Evolutionary conservation across 2,888 invertebrate species (phyloP).

Genomic region (Ferrisia virgata): DNA sequence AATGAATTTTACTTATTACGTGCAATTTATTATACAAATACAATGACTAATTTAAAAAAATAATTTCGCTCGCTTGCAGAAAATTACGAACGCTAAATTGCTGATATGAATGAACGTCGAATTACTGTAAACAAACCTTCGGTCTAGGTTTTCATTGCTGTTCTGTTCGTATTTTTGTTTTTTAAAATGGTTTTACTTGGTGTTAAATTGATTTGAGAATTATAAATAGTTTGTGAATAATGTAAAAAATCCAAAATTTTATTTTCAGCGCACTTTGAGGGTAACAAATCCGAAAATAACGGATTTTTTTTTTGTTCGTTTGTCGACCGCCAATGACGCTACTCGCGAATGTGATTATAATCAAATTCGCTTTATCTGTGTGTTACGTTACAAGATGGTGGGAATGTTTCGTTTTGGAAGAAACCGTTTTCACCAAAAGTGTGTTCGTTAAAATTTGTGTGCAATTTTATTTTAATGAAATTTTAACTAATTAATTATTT

Average conservation of each 20-base stretch:
- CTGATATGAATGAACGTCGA: too few species aligned
- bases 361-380: constrained; percentile 26
- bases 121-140: too few species aligned
- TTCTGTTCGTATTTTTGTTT: too few species aligned
- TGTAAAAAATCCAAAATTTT: background rate
- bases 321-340: constrained; percentile 2
- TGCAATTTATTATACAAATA: too few species aligned
- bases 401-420: constrained; percentile 32
- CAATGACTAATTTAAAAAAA: too few species aligned
- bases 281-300: background rate
- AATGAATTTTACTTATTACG: too few species aligned
- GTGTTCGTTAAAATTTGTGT: background rate
- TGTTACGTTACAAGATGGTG: constrained; percentile 44
- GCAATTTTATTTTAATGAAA: background rate
- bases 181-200: too few species aligned
- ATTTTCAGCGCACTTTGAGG: background rate
- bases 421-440: constrained; percentile 29
- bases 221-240: too few species aligned
- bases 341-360: constrained; percentile 22
- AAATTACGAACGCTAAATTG: too few species aligned
- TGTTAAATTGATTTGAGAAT: background rate
- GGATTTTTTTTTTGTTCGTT: constrained; percentile 23
- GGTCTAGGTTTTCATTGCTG: too few species aligned
- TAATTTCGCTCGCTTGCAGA: too few species aligned
- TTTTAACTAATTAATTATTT: background rate